These are phyloP conservation scores for Meganola albula DNA, from an alignment of 2,888 invertebrate species.

Conservation along the genomic window DNA sequence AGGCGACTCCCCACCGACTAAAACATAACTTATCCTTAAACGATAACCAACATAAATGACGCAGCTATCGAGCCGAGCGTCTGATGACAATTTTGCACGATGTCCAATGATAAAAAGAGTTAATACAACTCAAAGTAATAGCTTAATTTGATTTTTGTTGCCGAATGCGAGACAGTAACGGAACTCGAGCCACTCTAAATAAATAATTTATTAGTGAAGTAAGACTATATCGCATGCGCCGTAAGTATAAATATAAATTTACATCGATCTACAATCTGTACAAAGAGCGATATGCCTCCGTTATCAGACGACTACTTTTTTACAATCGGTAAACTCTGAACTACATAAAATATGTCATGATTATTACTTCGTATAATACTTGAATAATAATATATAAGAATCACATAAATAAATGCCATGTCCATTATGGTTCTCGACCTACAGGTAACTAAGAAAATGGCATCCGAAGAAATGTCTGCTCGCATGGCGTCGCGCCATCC, in stretches of 20 bases:
- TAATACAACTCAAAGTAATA: slow-evolving; percentile 18
- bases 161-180: slow-evolving; percentile 65
- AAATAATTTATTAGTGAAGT: slow-evolving; percentile 57
- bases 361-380: slow-evolving; percentile 65
- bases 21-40: slow-evolving; percentile 56
- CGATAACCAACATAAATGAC: slow-evolving; percentile 57
- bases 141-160: slow-evolving; percentile 50
- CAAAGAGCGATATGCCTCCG: slow-evolving; percentile 47
- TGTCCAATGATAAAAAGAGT: slow-evolving; percentile 38
- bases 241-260: slow-evolving; percentile 59
- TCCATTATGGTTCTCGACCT: slow-evolving; percentile 70
- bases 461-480: slow-evolving; percentile 59
- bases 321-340: slow-evolving; percentile 54
- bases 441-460: slow-evolving; percentile 75
- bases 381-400: slow-evolving; percentile 64
- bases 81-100: slow-evolving; percentile 52
- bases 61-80: slow-evolving; percentile 37
- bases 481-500: slow-evolving; percentile 33
- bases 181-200: slow-evolving; percentile 75
- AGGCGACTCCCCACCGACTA: slow-evolving; percentile 27
- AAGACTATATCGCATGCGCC: slow-evolving; percentile 51
- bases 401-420: slow-evolving; percentile 76
- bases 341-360: slow-evolving; percentile 71
- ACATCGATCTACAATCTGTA: slow-evolving; percentile 58
- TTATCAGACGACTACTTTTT: slow-evolving; percentile 54